These are phyloP conservation scores for Acrobasis suavella DNA, from an alignment of 2,888 invertebrate species.

Conservation along the genomic window DNA sequence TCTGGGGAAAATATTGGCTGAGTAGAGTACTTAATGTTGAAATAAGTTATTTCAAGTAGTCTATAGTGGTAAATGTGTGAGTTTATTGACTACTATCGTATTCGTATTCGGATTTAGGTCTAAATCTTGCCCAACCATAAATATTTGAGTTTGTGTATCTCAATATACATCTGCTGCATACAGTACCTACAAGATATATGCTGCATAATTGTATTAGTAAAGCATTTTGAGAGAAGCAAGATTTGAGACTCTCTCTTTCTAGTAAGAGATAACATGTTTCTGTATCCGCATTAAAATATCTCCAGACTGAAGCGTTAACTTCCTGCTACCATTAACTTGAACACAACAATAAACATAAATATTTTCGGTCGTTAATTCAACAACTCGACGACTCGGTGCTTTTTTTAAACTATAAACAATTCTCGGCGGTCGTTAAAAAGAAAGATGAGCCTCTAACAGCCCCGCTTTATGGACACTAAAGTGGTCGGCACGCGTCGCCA, in stretches of 20 bases:
- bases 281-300: conserved; percentile 3
- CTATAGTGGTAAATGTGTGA: too few species aligned
- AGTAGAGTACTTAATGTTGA: too few species aligned
- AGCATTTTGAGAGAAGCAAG: conserved; percentile 10
- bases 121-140: too few species aligned
- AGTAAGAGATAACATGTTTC: not conserved
- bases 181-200: too few species aligned
- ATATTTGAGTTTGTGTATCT: too few species aligned
- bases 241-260: not conserved
- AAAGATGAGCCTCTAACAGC: conserved; percentile 78
- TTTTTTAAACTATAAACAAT: conserved; percentile 79
- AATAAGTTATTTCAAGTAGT: too few species aligned
- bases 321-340: conserved; percentile 44
- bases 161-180: too few species aligned
- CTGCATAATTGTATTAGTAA: too few species aligned
- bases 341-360: conserved; percentile 64
- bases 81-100: too few species aligned
- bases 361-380: conserved; percentile 64
- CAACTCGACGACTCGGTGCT: conserved; percentile 61
- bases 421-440: conserved; percentile 75
- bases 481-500: conserved; percentile 67
- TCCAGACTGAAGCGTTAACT: conserved; percentile 33
- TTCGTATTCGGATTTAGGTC: too few species aligned
- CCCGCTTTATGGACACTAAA: conserved; percentile 79
- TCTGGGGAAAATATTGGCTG: too few species aligned